Percentiles rank a stretch among this genome's conserved stretches.
These are phyloP conservation scores for Deroplatys truncata DNA, from an alignment of 2,888 invertebrate species.

Conservation along the genomic window DNA sequence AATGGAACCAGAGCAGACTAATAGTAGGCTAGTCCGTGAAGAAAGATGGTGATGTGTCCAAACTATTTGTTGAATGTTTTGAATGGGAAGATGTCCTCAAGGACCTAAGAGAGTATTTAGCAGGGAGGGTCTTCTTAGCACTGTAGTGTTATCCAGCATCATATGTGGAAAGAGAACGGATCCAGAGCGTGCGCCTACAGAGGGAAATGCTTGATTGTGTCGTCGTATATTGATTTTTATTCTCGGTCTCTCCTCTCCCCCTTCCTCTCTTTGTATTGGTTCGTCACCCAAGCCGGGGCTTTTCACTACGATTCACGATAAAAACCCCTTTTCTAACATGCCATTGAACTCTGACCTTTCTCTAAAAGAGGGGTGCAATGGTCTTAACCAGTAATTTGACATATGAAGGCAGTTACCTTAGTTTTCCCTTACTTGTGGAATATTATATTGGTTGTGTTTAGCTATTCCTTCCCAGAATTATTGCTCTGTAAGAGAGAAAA, in stretches of 20 bases:
- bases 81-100: too few relatives aligned
- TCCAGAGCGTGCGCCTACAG: slow-evolving; percentile 3
- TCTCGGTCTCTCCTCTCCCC: neutral
- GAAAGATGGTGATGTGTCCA: too few relatives aligned
- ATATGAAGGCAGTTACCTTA: neutral
- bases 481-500: neutral
- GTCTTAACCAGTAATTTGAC: neutral
- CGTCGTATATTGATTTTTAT: slow-evolving; percentile 11
- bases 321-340: neutral
- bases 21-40: too few relatives aligned
- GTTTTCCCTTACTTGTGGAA: neutral
- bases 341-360: neutral
- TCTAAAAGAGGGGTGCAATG: neutral
- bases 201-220: slow-evolving; percentile 9
- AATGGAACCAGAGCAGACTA: too few relatives aligned
- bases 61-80: too few relatives aligned
- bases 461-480: neutral
- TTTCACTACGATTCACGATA: neutral
- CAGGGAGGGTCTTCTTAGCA: neutral
- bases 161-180: neutral
- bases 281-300: neutral
- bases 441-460: neutral
- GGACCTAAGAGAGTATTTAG: neutral
- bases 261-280: neutral
- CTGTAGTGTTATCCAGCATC: neutral